Evolutionary conservation across 1,140 invertebrate genomes (phyloP), one percentile per base, ranked within the genome.

Genomic region (Diplogasteroides magnus): DNA sequence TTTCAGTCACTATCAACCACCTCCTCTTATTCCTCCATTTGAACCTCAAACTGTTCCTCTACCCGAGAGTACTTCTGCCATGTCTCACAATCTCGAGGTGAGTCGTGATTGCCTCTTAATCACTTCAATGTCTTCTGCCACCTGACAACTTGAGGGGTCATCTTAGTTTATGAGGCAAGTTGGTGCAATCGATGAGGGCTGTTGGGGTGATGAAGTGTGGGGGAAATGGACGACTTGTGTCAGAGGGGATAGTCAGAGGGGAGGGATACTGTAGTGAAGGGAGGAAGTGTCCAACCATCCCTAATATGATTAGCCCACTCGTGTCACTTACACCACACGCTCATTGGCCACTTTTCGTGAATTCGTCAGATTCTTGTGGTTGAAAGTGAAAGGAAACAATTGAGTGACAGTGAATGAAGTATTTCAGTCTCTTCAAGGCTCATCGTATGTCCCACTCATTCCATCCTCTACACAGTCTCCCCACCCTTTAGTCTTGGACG

Each of bases 21-120:
- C n/a, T 48, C 37, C 37, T 48, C 19, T 19, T 48, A 19, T 19
- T 48, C 37, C 37, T 56, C 69, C 75, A n/a, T 74, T 75, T 31
- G 73, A 74, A 63, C 65, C 71, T 13, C 72, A 74, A 68, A 71
- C 67, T 29, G 74, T 75, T n/a, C 74, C 73, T 13, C 31, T 75
- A n/a, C 66, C 69, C 2, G 74, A 76, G 74, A 75, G 60, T 28
- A 59, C 37, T 48, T 48, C 37, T 48, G 19, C 37, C 37, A 19
- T 48, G 19, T 48, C 37, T 19, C 19, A 11, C 37, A 48, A 19
- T 48, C 37, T 48, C 37, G 6, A 6, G 19, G 6, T 48, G 19
- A 48, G 6, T 48, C 6, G 37, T 48, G 19, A n/a, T n/a, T n/a
- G n/a, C n/a, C n/a, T n/a, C n/a, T n/a, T n/a, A n/a, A n/a, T n/a